Conservation (phyloP, 2,888 invertebrate genomes). For the Netelia inedita region DNA sequence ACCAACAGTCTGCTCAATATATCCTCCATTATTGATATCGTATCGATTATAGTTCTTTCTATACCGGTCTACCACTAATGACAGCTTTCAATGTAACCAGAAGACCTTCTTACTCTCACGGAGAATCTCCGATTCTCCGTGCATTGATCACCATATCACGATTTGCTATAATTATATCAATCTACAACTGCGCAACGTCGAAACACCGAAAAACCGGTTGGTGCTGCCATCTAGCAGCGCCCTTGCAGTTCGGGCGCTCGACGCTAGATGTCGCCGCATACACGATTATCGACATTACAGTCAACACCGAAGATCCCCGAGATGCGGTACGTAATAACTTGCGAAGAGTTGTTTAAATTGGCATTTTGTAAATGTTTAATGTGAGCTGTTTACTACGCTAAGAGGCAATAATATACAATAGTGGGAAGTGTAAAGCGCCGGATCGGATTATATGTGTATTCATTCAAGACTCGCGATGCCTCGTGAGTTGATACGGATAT, state of each 20-base stretch:
- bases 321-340: conserved; percentile 5
- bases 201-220: background rate
- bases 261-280: conserved; percentile 16
- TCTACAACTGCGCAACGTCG: background rate
- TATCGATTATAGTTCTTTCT: conserved; percentile 27
- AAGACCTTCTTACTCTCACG: conserved; percentile 27
- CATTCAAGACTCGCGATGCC: conserved; percentile 40
- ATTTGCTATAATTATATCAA: conserved; percentile 29
- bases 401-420: conserved; percentile 72
- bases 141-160: conserved; percentile 41
- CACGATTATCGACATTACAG: background rate
- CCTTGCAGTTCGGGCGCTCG: background rate
- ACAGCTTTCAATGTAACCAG: conserved; percentile 27
- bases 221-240: conserved; percentile 20
- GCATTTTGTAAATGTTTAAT: conserved; percentile 72
- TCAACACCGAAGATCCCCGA: background rate
- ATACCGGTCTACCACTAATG: conserved; percentile 32
- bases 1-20: conserved; percentile 88
- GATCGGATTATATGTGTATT: conserved; percentile 51
- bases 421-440: conserved; percentile 52
- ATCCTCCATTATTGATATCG: conserved; percentile 86
- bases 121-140: conserved; percentile 19
- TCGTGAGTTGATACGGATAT: background rate
- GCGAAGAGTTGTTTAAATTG: conserved; percentile 58
- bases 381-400: conserved; percentile 70